Conservation (phyloP, 1,140 invertebrate genomes). For the Hetaerina americana region DNA sequence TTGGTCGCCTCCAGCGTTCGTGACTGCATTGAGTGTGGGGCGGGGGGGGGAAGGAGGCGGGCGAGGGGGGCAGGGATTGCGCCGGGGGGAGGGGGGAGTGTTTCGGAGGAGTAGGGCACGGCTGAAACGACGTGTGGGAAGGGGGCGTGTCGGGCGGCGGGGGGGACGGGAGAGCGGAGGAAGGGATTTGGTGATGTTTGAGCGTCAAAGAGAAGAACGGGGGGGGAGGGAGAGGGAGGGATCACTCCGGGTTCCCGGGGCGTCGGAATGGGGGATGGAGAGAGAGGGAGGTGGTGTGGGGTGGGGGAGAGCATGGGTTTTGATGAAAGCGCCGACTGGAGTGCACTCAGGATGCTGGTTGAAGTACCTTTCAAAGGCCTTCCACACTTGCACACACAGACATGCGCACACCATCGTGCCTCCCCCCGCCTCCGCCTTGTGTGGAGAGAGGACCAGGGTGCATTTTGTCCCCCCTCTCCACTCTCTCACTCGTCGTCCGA, state of each 20-base stretch:
- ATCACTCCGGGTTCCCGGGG: too few relatives aligned
- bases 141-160: too few relatives aligned
- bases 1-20: not conserved
- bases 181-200: not conserved
- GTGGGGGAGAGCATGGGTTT: not conserved
- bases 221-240: too few relatives aligned
- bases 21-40: not conserved
- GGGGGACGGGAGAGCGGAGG: not conserved
- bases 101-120: too few relatives aligned
- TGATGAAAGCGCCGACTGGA: not conserved
- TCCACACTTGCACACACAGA: not conserved
- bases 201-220: not conserved
- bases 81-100: too few relatives aligned
- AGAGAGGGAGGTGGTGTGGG: not conserved
- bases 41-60: not conserved
- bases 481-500: not conserved
- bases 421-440: too few relatives aligned
- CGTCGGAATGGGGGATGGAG: not conserved
- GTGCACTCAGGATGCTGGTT: not conserved
- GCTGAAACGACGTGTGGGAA: too few relatives aligned
- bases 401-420: too few relatives aligned
- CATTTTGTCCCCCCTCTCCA: not conserved
- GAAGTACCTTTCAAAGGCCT: not conserved
- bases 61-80: too few relatives aligned
- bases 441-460: not conserved